phyloP scores from a whole-genome alignment of 2,113 vertebrate genomes.

The Hypocryptadius cinnamomeus region DNA sequence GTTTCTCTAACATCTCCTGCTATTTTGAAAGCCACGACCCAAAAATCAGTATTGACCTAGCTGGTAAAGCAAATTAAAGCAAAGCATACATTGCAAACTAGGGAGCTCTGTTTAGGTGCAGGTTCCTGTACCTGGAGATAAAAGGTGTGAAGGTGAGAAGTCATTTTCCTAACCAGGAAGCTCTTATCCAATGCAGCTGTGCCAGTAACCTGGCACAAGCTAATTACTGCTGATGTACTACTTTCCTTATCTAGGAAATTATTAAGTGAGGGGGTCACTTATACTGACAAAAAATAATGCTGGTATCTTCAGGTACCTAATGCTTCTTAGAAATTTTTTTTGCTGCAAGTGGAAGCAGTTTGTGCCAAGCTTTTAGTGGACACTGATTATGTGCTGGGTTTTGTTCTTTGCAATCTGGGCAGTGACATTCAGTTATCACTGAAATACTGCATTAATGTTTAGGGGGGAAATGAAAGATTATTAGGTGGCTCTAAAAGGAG shows the following conservation, averaged over 20 bases:
- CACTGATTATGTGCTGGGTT: background rate
- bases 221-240: background rate
- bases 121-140: background rate
- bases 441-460: background rate
- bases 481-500: background rate
- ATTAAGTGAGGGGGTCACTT: background rate
- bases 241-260: background rate
- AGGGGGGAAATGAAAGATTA: background rate
- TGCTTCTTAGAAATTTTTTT: background rate
- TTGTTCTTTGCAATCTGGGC: background rate
- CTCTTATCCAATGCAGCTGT: background rate
- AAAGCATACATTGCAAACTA: background rate
- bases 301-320: background rate
- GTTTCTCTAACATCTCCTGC: background rate
- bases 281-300: background rate
- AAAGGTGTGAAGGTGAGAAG: background rate
- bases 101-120: background rate
- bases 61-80: background rate
- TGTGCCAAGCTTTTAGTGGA: background rate
- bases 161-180: background rate
- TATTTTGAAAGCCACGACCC: background rate
- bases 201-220: background rate
- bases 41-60: background rate
- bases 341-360: background rate
- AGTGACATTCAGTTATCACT: background rate